Conservation (phyloP, 2,888 invertebrate genomes). For the Rhorus exstirpatorius region DNA sequence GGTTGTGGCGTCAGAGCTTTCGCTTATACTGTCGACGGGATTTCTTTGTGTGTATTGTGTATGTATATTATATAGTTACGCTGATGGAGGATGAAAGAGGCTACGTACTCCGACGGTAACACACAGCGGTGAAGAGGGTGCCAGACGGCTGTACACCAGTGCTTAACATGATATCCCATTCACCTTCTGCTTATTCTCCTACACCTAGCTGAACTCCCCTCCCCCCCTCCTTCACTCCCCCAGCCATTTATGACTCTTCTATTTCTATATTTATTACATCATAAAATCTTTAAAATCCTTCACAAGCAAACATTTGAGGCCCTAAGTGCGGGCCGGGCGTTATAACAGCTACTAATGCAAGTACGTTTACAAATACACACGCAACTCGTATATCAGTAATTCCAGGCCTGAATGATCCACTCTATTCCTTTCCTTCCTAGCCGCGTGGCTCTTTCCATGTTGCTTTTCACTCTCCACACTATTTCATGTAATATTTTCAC, state of each 20-base stretch:
- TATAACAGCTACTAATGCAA: slow-evolving; percentile 22
- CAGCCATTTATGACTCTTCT: not conserved
- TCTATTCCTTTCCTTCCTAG: not conserved
- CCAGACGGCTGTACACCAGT: slow-evolving; percentile 61
- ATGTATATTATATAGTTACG: not conserved
- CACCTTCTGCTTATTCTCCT: slow-evolving; percentile 39
- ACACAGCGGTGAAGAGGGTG: slow-evolving; percentile 34
- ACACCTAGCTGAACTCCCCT: not conserved
- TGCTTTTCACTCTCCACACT: not conserved
- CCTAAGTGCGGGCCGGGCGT: slow-evolving; percentile 38
- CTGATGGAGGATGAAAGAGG: slow-evolving; percentile 22
- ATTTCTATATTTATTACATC: slow-evolving; percentile 76
- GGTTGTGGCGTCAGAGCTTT: slow-evolving; percentile 39
- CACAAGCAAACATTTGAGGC: slow-evolving; percentile 56
- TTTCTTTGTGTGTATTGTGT: not conserved
- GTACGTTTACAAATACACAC: not conserved
- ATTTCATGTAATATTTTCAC: not conserved
- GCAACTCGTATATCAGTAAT: not conserved
- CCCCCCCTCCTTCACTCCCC: too few species aligned
- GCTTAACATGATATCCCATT: slow-evolving; percentile 73
- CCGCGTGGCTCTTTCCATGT: not conserved
- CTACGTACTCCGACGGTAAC: slow-evolving; percentile 26
- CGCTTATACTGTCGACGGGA: slow-evolving; percentile 32
- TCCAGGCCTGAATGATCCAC: not conserved
- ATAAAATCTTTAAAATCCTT: slow-evolving; percentile 77